Conservation (phyloP, 2,888 invertebrate species). For the Apodemia duryi region DNA sequence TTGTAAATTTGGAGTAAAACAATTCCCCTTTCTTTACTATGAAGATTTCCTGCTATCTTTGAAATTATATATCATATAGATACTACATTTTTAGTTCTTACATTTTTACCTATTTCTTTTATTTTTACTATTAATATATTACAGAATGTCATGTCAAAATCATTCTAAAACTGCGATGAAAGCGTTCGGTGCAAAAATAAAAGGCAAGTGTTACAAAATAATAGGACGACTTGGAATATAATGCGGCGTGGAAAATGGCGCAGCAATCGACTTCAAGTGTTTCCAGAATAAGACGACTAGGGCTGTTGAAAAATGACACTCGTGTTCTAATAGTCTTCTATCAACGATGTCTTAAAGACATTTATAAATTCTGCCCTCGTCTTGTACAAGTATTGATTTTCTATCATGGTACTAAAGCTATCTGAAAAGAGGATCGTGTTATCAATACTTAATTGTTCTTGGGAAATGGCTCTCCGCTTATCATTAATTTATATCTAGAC, state of each 20-base stretch:
- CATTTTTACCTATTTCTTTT: too few relatives aligned
- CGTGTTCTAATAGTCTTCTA: slow-evolving; percentile 18
- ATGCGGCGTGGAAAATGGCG: slow-evolving; percentile 22
- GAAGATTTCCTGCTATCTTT: too few relatives aligned
- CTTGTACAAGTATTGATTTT: background rate
- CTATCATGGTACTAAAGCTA: background rate
- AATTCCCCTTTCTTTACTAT: too few relatives aligned
- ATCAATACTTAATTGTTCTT: background rate
- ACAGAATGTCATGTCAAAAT: too few relatives aligned
- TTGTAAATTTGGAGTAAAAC: too few relatives aligned
- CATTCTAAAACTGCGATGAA: slow-evolving; percentile 24
- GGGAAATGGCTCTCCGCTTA: background rate
- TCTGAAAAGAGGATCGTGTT: background rate
- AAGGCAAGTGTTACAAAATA: slow-evolving; percentile 25
- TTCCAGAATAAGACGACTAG: slow-evolving; percentile 20
- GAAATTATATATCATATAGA: too few relatives aligned
- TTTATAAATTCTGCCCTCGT: slow-evolving; percentile 11
- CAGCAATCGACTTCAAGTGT: slow-evolving; percentile 13
- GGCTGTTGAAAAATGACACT: slow-evolving; percentile 21
- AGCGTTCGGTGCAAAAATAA: slow-evolving; percentile 25
- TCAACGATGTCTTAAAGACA: slow-evolving; percentile 16
- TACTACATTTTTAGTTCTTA: too few relatives aligned
- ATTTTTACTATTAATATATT: too few relatives aligned
- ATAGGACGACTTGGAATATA: slow-evolving; percentile 24
- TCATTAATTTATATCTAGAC: too few relatives aligned